Conservation (phyloP, 1,140 invertebrate genomes). For the Sinonovacula constricta region DNA sequence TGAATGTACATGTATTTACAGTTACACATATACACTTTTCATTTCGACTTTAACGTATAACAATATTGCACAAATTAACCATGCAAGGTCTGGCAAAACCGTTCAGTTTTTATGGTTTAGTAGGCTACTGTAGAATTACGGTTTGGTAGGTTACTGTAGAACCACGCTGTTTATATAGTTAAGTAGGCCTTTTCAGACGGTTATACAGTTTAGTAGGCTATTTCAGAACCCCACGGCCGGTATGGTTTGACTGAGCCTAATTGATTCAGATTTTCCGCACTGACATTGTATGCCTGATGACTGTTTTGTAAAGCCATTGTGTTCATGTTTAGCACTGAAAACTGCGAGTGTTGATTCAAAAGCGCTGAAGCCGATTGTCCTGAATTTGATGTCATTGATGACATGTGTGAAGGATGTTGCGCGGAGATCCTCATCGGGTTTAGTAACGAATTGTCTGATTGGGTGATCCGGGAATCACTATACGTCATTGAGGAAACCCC, state of each 20-base stretch:
- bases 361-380: conserved; percentile 62
- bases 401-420: conserved; percentile 52
- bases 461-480: conserved; percentile 60
- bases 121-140: no score
- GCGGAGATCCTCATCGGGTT: conserved; percentile 54
- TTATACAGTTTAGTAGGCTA: no score
- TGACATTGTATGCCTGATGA: conserved; percentile 57
- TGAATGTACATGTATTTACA: no score
- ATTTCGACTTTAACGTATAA: no score
- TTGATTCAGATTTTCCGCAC: conserved; percentile 52
- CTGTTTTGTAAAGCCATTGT: conserved; percentile 72
- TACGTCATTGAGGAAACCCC: conserved; percentile 55
- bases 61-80: no score
- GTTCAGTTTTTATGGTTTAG: no score
- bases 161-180: no score
- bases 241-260: conserved; percentile 86
- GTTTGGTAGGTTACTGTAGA: no score
- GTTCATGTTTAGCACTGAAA: conserved; percentile 75
- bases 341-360: conserved; percentile 75
- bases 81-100: no score
- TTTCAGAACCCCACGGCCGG: conserved; percentile 96
- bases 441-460: conserved; percentile 57
- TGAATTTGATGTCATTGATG: conserved; percentile 57
- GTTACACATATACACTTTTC: no score
- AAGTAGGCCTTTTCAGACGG: no score